Evolutionary conservation across 2,113 vertebrate genomes (phyloP), one percentile per base, ranked within the genome.

Genomic region (Oxygymnocypris stewartii): DNA sequence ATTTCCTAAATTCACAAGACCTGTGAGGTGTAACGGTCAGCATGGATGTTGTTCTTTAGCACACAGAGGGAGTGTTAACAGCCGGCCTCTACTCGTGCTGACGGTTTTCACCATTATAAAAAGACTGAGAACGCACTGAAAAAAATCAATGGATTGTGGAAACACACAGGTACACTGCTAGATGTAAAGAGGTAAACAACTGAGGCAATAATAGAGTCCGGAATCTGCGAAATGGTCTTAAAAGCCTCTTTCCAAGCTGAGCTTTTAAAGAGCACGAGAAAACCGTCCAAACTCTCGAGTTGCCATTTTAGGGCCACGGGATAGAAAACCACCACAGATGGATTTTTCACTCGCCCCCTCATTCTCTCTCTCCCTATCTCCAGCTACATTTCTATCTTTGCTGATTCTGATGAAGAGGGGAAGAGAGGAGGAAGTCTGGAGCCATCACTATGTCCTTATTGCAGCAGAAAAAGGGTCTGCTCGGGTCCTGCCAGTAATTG

Each of bases 401-500:
- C 23, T 85, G 44, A 49, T 47, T 78, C 71, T 89, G 90, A 73
- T 88, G 44, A 84, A 86, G 82, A 84, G 74, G 87, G 57, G 87
- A 76, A 44, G 71, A 84, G 79, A 87, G 85, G 84, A 89, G 90
- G 91, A 88, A 89, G 92, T 90, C 86, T 93, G 92, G 93, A 93
- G 87, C 85, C 82, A 86, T 87, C 85, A 88, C 88, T 84, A 88
- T 89, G 91, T 92, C 90, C 92, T 93, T 91, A 94, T 76, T 89
- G 91, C 90, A 67, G 90, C 89, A 89, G 88, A 91, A 92, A 89
- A 93, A 93, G 86, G 73, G 49, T 73, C 89, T 40, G 89, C 92
- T 94, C 89, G 90, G 92, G 93, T 91, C 71, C 87, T 86, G 89
- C 78, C 87, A 85, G 88, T 92, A 93, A 94, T 93, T 93, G 91